phyloP scores from a whole-genome alignment of 2,113 vertebrate genomes.

The Zosterops pallidus region DNA sequence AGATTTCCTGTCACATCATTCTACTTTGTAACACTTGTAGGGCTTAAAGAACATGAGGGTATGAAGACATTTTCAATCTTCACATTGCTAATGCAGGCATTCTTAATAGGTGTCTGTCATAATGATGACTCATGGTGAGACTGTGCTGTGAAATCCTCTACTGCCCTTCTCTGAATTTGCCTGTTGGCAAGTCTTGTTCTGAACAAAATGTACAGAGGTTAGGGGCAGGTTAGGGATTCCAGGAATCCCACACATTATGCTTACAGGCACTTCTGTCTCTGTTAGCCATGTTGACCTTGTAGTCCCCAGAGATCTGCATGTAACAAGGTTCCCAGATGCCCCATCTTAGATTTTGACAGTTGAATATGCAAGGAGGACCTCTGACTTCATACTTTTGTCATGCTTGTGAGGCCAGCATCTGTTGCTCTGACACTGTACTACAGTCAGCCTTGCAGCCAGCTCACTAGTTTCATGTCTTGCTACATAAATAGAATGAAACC shows the following conservation, averaged over 20 bases:
- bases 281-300: not conserved
- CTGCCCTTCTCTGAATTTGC: not conserved
- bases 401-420: not conserved
- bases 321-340: not conserved
- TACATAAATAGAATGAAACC: not conserved
- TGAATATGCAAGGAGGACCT: not conserved
- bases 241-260: not conserved
- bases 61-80: not conserved
- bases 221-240: not conserved
- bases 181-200: not conserved
- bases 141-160: not conserved
- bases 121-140: accelerated
- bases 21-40: not conserved
- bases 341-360: not conserved
- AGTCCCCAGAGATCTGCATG: not conserved
- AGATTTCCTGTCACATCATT: accelerated
- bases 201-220: not conserved
- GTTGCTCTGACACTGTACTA: not conserved
- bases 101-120: not conserved
- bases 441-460: not conserved
- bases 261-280: not conserved
- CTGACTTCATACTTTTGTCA: not conserved
- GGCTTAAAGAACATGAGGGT: not conserved
- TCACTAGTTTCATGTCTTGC: not conserved
- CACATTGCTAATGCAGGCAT: not conserved